Base-by-base conservation (phyloP, 2,888 invertebrate species). In the Pseudoips prasinana region DNA sequence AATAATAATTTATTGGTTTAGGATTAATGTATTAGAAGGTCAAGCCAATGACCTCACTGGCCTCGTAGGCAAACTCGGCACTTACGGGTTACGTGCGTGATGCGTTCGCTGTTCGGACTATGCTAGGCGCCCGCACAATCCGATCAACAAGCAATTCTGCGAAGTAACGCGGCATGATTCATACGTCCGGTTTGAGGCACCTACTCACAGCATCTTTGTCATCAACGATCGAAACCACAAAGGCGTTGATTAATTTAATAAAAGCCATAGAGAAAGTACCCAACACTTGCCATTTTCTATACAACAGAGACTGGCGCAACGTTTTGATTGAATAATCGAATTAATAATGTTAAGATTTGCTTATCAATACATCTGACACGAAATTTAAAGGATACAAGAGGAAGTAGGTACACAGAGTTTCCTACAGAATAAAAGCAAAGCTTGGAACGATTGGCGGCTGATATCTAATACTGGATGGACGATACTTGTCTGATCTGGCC, bases 21-120 rank as follows among this genome's bases (percentile, higher is more conserved):
- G 42, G 49, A 60, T 58, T 48, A 38, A 42, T 34, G 33, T 46
- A 50, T 49, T 52, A 62, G 58, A 70, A 71, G 73, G 73, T 73
- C 72, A 72, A 39, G 76, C 52, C 73, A 74, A 69, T 79, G 79
- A 81, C 73, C 78, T 78, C 76, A 73, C 52, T 57, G 51, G 49
- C 51, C 46, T 46, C 46, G 46, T 46, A 29, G 28, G 39, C 39
- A 51, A 51, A 38, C 31, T 22, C 38, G 20, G 33, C 49, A 37
- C 28, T 40, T 35, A 25, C 29, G 38, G 40, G 34, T 36, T 56
- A 52, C 58, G 55, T 54, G 54, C 37, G 27, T 27, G n/a, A n/a
- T n/a, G n/a, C 22, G 32, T 28, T 25, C 39, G 25, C 49, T 38
- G 25, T 47, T 38, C 42, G 3, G 7, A 20, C 34, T 44, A 36